These are phyloP conservation scores for Larimichthys polyactis DNA, from an alignment of 2,113 vertebrate genomes.

Conservation along the genomic window DNA sequence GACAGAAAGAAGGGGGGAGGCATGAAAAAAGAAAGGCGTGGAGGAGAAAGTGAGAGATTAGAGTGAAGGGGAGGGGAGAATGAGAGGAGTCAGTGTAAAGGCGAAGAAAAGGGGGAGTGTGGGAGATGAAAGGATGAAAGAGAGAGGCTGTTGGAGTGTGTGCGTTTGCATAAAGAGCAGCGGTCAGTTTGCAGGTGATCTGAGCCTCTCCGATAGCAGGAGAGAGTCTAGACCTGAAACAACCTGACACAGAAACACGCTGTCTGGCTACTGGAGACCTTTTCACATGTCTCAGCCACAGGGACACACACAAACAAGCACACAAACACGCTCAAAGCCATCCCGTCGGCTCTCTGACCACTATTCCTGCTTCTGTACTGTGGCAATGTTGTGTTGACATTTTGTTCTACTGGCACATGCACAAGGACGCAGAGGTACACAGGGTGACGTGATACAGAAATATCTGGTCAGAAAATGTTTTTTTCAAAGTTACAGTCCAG, in stretches of 20 bases:
- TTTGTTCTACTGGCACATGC: background rate
- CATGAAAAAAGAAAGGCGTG: conserved; percentile 28
- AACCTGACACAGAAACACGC: conserved; percentile 51
- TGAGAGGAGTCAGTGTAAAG: conserved; percentile 48
- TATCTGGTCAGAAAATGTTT: background rate
- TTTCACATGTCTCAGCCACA: conserved; percentile 21
- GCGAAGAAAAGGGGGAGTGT: conserved; percentile 45
- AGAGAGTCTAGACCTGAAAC: conserved; percentile 41
- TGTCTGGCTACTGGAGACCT: conserved; percentile 46
- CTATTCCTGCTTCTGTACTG: background rate
- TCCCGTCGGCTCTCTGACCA: background rate
- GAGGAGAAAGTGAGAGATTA: conserved; percentile 60
- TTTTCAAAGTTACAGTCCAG: background rate
- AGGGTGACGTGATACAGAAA: background rate
- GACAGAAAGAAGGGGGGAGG: conserved; percentile 29
- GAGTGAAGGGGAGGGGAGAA: conserved; percentile 29
- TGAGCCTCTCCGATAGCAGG: conserved; percentile 22
- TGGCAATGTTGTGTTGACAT: background rate
- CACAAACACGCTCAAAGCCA: background rate
- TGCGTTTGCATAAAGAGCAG: conserved; percentile 21
- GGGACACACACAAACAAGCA: background rate
- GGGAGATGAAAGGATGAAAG: conserved; percentile 63
- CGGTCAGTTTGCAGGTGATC: conserved; percentile 42
- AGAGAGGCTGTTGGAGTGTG: conserved; percentile 3
- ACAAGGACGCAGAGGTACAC: background rate